A percentile compares a stretch with the other conserved stretches of the same genome.
Conservation (phyloP, 2,113 vertebrate species). For the Rynchops niger region DNA sequence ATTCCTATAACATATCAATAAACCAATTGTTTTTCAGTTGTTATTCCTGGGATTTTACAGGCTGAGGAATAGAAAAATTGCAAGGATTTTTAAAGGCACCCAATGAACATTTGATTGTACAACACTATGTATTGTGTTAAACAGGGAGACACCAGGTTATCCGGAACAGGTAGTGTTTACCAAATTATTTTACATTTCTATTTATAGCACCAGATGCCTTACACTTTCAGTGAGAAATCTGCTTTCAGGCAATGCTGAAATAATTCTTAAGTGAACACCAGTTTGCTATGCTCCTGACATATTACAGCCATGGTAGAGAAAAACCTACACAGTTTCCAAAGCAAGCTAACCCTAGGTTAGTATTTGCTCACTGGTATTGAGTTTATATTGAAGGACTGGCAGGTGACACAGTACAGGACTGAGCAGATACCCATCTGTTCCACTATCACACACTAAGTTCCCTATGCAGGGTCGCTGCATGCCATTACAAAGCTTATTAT, state of each 20-base stretch:
- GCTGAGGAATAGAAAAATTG: background rate
- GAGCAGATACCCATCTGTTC: background rate
- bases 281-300: background rate
- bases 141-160: background rate
- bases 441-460: background rate
- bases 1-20: background rate
- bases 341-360: background rate
- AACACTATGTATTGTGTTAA: background rate
- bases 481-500: rapidly evolving
- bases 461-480: background rate
- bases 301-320: background rate
- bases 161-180: background rate
- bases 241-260: background rate
- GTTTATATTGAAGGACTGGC: background rate
- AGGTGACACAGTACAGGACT: background rate
- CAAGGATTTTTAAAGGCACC: background rate
- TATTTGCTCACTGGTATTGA: background rate
- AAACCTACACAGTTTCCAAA: background rate
- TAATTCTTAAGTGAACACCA: background rate
- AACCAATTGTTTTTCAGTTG: background rate
- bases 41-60: background rate
- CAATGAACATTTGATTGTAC: background rate
- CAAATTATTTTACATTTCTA: background rate
- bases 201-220: background rate
- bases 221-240: background rate